Base-by-base conservation (phyloP, 2,888 invertebrate species). In the Hydropsyche betteni region DNA sequence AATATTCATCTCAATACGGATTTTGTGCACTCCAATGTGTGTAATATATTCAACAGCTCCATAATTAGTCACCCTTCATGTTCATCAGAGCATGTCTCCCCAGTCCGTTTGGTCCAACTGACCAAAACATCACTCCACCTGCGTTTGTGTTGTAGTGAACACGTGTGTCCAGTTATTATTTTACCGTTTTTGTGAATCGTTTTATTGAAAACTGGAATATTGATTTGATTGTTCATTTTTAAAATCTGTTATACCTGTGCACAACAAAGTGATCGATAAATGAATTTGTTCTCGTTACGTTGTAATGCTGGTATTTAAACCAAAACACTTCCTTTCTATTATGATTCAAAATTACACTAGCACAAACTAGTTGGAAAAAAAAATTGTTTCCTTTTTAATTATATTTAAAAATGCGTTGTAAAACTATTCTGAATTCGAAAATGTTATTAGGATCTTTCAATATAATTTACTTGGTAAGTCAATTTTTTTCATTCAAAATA, bases 381-480 rank as follows among this genome's bases (percentile, higher is more conserved):
- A 24, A 24, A 71, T 55, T 71, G 44, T 64, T 34, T 34, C 34
- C 12, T 38, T 58, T 55, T 68, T 68, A 69, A 51, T 74, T 38
- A 53, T 24, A 24, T 24, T 24, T 2, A 24, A 24, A n/a, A 68
- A 79, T 80, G 78, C 69, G 68, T 51, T 79, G 77, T 69, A 75
- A 83, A 81, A 83, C 82, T 76, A 84, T 89, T 79, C 85, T 88
- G 68, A 89, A 89, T 83, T 89, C 91, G 75, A 91, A 91, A 86
- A 87, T 89, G 79, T 84, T 92, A 78, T 88, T 92, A 83, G 91
- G 91, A 80, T 88, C 88, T 82, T 91, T 90, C 81, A 92, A 92
- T 83, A 89, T 91, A 78, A 82, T 91, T 80, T 89, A 92, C 83
- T 86, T 90, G 83, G 90, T 90, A 85, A 90, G 90, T 88, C 2